phyloP scores from a whole-genome alignment of 2,113 vertebrate species.

The Symphodus melops region DNA sequence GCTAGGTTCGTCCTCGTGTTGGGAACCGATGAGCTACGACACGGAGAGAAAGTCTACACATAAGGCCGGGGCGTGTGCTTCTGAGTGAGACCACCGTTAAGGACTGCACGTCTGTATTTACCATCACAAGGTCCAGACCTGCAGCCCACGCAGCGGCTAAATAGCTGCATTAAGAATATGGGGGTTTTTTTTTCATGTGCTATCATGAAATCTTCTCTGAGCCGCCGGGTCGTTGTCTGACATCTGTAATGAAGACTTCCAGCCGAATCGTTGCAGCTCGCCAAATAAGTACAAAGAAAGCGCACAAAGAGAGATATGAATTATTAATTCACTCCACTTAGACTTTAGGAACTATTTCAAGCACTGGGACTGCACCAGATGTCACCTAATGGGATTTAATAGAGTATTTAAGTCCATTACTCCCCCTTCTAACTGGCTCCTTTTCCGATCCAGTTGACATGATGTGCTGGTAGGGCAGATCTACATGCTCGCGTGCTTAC shows the following conservation, averaged over 20 bases:
- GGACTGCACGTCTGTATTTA: background rate
- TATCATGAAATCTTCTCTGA: background rate
- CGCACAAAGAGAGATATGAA: conserved; percentile 26
- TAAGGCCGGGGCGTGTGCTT: no score
- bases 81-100: no score
- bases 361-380: conserved; percentile 46
- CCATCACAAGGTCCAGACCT: no score
- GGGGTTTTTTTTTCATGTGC: no score
- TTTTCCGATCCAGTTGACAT: conserved; percentile 29
- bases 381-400: conserved; percentile 55
- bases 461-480: conserved; percentile 23
- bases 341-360: conserved; percentile 42
- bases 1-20: no score
- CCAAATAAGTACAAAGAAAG: conserved; percentile 46
- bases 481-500: conserved; percentile 31
- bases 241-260: conserved; percentile 8
- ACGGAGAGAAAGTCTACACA: no score
- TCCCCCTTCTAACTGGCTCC: conserved; percentile 15
- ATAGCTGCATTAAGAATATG: no score
- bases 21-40: no score
- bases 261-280: conserved; percentile 20
- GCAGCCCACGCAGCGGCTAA: background rate
- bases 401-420: conserved; percentile 42
- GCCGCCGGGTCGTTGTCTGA: conserved; percentile 30
- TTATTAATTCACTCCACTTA: conserved; percentile 53